Base-by-base conservation (phyloP, 2,888 invertebrate genomes). In the Aspidapion aeneum region DNA sequence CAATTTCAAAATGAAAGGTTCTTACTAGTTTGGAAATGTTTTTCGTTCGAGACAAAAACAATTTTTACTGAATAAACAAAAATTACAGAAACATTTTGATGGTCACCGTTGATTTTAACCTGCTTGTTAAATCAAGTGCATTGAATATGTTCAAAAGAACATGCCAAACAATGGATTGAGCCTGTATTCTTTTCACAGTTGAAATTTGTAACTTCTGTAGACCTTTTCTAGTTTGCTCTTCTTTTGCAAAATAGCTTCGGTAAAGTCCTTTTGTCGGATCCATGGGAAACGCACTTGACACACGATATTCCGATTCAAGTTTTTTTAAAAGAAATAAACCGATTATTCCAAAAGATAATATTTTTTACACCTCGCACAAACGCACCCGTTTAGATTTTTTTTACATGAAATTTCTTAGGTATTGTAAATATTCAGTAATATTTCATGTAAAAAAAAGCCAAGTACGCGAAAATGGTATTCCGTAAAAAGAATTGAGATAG, bases 251-350 rank as follows among this genome's bases (percentile, higher is more conserved):
- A 74, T n/a, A n/a, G n/a, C n/a, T n/a, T n/a, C n/a, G n/a, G n/a
- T n/a, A n/a, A 69, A 67, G 62, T 60, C 61, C 66, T 73, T 71
- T 73, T 75, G 75, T 71, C 73, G n/a, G 66, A 68, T 65, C 72
- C 78, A 74, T 79, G 79, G 78, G 79, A 79, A 79, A 12, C 77
- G 69, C 74, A 78, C 78, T 78, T 76, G 79, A 79, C 78, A 79
- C 74, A 73, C 70, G 78, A 79, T 79, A 78, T 74, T 65, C 65
- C 68, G 57, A 57, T 57, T 66, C 64, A 66, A 68, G 69, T 70
- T 63, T 60, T 63, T 56, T 59, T 61, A 61, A 57, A 68, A 66
- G 68, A 49, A 61, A 63, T 66, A 64, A 64, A 64, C 64, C 66
- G 66, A 66, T 66, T 66, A 64, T n/a, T n/a, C n/a, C n/a, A 12